Conservation (phyloP, 92 coral and sea anemone genomes). For the Diadumene lineata region DNA sequence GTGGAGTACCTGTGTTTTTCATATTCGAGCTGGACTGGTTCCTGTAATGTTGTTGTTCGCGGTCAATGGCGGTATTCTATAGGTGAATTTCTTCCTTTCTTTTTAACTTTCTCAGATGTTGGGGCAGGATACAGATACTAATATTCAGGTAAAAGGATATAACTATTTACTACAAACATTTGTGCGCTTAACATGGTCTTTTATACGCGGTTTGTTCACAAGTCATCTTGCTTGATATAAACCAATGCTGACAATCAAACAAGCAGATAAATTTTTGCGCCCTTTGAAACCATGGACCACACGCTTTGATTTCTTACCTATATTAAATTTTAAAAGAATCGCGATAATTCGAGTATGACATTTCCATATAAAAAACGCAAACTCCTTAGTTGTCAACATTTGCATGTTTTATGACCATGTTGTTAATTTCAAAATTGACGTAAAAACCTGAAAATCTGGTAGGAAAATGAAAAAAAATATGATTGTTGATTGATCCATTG, state of each 20-base stretch:
- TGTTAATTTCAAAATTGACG: slow-evolving; percentile 1
- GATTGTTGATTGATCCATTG: background rate
- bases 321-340: background rate
- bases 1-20: background rate
- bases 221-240: background rate
- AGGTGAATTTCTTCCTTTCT: background rate
- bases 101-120: slow-evolving; percentile 28
- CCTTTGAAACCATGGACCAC: background rate
- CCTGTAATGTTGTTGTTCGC: slow-evolving; percentile 35
- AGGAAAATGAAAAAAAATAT: background rate
- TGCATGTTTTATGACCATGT: background rate
- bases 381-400: background rate
- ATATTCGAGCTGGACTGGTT: no score
- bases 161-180: background rate
- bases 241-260: background rate
- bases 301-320: background rate
- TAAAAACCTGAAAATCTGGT: background rate
- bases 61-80: slow-evolving; percentile 31
- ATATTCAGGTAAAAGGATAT: slow-evolving; percentile 19
- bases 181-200: background rate
- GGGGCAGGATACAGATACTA: slow-evolving; percentile 24
- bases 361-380: background rate
- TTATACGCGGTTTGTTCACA: background rate
- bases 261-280: background rate
- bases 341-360: background rate